Base-by-base conservation (phyloP, 1,140 invertebrate genomes). In the Panagrolaimus sp. region DNA sequence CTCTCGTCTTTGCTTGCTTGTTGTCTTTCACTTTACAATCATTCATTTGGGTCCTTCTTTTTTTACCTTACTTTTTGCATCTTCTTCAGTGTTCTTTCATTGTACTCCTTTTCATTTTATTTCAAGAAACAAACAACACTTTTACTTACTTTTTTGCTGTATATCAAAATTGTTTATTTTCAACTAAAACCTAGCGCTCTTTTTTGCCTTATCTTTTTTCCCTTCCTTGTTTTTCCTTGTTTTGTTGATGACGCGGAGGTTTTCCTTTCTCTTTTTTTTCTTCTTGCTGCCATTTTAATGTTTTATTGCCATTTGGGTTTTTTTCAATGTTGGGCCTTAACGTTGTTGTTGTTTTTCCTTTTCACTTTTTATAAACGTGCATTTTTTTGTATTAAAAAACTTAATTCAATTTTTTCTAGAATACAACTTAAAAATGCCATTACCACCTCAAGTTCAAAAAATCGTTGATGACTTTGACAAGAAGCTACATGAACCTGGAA, bases 401-500 rank as follows among this genome's bases (percentile, higher is more conserved):
- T 16, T 57, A 20, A 25, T 16, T 25, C 20, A 13, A 25, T 38
- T 38, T 38, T n/a, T n/a, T n/a, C n/a, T 7, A 38, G 31, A 38
- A 38, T 38, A 38, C 7, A 1, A 11, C 8, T 23, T 5, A n/a
- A 20, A 20, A 20, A 79, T 78, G 76, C 66, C 77, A 16, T 48
- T 81, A 8, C 81, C 79, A 67, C 70, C 81, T 31, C 73, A 75
- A 65, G 70, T 83, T 11, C 63, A 83, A 48, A 79, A 83, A 48
- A 53, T 81, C 38, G 38, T 83, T 31, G 67, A 70, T 5, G 80
- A 80, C 47, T 75, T 94, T 8, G 89, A 91, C 70, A 88, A 88
- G 72, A 85, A 87, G 8, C 85, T 96, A 13, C 87, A 88, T 57
- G 91, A 95, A 83, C 88, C 89, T 64, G 88, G 87, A 70, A 90